Evolutionary conservation across 2,113 vertebrate genomes (phyloP), one percentile per base, ranked within the genome.

Genomic region (Rhinogobius similis): DNA sequence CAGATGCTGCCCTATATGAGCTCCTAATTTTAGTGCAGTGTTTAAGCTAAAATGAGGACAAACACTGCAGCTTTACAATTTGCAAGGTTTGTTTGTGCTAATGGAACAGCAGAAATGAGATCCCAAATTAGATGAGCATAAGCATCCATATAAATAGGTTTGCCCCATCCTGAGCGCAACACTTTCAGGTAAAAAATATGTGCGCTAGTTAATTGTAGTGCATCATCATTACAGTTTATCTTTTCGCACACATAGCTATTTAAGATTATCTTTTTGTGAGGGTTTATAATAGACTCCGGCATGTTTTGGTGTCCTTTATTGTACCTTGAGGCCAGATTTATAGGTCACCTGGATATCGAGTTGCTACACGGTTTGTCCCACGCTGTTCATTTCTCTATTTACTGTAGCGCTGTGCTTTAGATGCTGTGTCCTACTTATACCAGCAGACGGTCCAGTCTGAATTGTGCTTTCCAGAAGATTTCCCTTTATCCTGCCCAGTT

Each of bases 301-400:
- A 32, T 74, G 53, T 70, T 77, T 83, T 27, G 68, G 63, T 88
- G 79, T 89, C 79, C 76, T 87, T 87, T 82, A 78, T 76, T 73
- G 32, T 85, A 86, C 83, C 84, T 89, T 85, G 78, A 86, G 75
- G 75, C 65, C 78, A 82, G 78, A 67, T 90, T 86, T 83, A 83
- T 84, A 83, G 87, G 84, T 90, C 88, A 89, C 82, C 84, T 83
- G 88, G 65, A 89, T 83, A 73, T 61, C 72, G 52, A 76, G 72
- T 62, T 3, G 4, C 75, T 77, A 27, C 65, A 55, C 58, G 53
- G 71, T 65, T 75, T 77, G 76, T 39, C 67, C 53, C 71, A 48
- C 75, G 69, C 64, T 84, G 71, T 87, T 86, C 85, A 82, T 82
- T 77, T 82, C 32, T 70, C 53, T 77, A 72, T 89, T 86, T 84